phyloP scores from a whole-genome alignment of 2,888 invertebrate species.

The Brachyptera risi region DNA sequence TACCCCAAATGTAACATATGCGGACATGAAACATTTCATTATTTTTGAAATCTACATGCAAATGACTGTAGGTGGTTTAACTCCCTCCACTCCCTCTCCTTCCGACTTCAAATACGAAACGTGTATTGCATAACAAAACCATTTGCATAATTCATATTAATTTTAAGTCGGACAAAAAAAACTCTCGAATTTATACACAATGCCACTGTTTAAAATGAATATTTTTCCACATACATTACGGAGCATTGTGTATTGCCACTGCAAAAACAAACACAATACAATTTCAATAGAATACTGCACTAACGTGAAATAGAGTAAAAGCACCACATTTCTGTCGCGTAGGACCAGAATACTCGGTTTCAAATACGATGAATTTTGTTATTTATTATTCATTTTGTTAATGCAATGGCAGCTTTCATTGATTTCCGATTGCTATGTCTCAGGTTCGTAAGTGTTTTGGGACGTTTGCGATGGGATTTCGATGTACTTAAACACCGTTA shows the following conservation, averaged over 20 bases:
- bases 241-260: not conserved
- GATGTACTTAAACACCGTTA: not conserved
- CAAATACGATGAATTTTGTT: too few relatives aligned
- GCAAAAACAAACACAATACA: not conserved
- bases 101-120: constrained; percentile 2
- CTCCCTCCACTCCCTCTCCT: too few relatives aligned
- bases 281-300: not conserved
- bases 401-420: too few relatives aligned
- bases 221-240: not conserved
- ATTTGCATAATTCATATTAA: constrained; percentile 3
- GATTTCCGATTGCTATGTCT: too few relatives aligned
- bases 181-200: not conserved
- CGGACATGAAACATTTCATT: constrained; percentile 1
- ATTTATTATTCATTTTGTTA: too few relatives aligned
- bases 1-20: not conserved
- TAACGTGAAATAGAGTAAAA: not conserved
- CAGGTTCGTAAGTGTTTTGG: too few relatives aligned
- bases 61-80: constrained; percentile 19
- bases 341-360: too few relatives aligned
- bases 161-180: not conserved
- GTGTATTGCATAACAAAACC: constrained; percentile 2
- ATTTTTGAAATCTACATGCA: constrained; percentile 18
- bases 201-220: not conserved
- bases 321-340: too few relatives aligned
- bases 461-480: too few relatives aligned